A percentile compares a stretch with the other conserved stretches of the same genome.
Conservation (phyloP, 1,140 invertebrate species). For the Pseudomyrmex pallidus region DNA sequence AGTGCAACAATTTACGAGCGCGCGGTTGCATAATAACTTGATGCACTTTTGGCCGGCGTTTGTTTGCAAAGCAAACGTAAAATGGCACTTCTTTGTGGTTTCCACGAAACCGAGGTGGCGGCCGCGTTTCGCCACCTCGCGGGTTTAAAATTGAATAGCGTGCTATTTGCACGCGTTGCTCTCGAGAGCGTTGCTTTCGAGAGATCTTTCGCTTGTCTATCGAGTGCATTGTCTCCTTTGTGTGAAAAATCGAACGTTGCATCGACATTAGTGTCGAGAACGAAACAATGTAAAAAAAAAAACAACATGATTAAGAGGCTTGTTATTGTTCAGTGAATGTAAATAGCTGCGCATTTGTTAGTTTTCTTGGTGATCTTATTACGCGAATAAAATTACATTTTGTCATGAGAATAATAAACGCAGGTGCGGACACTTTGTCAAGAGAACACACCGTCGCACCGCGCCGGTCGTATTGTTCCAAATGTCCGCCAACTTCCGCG, state of each 20-base stretch:
- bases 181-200: too few species aligned
- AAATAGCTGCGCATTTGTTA: not conserved
- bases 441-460: not conserved
- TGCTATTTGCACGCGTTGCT: too few species aligned
- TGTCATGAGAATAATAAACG: not conserved
- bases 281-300: too few species aligned
- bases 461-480: not conserved
- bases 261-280: too few species aligned
- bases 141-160: not conserved
- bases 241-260: too few species aligned
- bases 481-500: not conserved
- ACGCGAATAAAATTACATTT: not conserved
- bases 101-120: too few species aligned
- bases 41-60: not conserved
- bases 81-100: too few species aligned
- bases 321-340: not conserved
- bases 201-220: too few species aligned
- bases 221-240: too few species aligned
- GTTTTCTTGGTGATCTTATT: not conserved
- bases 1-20: not conserved
- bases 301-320: too few species aligned
- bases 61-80: not conserved
- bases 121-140: too few species aligned
- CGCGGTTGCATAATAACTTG: not conserved
- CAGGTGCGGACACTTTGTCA: too few species aligned